Conservation (phyloP, 2,797 vertebrate genomes). For the Kryptopterus vitreolus region DNA sequence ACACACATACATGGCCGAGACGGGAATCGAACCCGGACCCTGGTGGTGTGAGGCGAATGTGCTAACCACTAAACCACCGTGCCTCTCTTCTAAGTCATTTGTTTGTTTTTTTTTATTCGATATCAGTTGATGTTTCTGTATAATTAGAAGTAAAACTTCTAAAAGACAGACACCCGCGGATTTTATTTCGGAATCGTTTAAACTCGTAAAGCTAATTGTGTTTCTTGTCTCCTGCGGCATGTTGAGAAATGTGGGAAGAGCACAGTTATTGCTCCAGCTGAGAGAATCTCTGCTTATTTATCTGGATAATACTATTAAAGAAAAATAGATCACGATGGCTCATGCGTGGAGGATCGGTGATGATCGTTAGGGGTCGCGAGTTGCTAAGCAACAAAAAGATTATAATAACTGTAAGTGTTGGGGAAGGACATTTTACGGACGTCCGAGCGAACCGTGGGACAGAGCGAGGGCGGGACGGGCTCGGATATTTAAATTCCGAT, state of each 20-base stretch:
- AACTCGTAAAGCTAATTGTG: too few relatives aligned
- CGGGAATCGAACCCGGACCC: too few relatives aligned
- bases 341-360: slow-evolving; percentile 6
- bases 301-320: too few relatives aligned
- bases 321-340: slow-evolving; percentile 32
- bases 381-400: slow-evolving; percentile 43
- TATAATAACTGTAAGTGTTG: slow-evolving; percentile 26
- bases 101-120: too few relatives aligned
- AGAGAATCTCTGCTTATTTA: slow-evolving; percentile 28
- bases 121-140: too few relatives aligned
- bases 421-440: background rate
- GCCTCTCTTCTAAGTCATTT: too few relatives aligned
- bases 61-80: too few relatives aligned
- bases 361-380: slow-evolving; percentile 18
- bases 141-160: background rate
- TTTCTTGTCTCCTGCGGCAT: background rate
- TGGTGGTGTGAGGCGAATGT: too few relatives aligned
- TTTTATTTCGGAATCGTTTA: too few relatives aligned
- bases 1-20: too few relatives aligned
- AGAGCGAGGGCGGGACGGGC: slow-evolving; percentile 12
- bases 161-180: too few relatives aligned
- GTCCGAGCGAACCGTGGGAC: background rate
- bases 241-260: background rate
- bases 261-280: background rate
- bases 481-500: too few relatives aligned